Percentiles rank a stretch among this genome's conserved stretches.
phyloP scores from a whole-genome alignment of 1,140 invertebrate genomes.

The Ooceraea biroi region DNA sequence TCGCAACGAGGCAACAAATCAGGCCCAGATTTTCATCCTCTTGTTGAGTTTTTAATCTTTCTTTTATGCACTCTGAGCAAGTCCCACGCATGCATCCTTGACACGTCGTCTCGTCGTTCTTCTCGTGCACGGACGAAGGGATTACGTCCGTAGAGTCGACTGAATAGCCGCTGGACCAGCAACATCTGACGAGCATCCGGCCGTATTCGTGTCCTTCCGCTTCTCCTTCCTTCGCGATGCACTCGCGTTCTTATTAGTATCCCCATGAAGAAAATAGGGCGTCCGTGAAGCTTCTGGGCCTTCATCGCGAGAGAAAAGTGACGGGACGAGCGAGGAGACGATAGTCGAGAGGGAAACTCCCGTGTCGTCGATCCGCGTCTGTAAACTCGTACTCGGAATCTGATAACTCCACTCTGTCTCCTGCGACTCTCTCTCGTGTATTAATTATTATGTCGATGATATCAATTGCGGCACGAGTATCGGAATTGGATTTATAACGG shows the following conservation, averaged over 20 bases:
- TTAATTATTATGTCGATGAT: constrained; percentile 45
- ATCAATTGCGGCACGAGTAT: constrained; percentile 20
- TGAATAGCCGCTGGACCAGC: constrained; percentile 52
- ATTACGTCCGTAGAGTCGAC: constrained; percentile 34
- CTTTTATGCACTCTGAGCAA: constrained; percentile 30
- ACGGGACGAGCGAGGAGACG: not conserved
- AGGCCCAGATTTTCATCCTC: not conserved
- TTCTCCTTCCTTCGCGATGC: constrained; percentile 21
- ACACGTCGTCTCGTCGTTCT: constrained; percentile 68
- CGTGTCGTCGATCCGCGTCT: not conserved
- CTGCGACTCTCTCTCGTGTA: constrained; percentile 6
- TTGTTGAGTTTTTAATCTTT: not conserved
- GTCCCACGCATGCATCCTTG: constrained; percentile 73
- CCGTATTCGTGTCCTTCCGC: constrained; percentile 28
- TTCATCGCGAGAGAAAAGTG: constrained; percentile 19
- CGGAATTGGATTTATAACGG: constrained; percentile 50
- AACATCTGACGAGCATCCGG: constrained; percentile 45
- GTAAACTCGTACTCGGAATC: constrained; percentile 13
- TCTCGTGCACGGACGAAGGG: constrained; percentile 63
- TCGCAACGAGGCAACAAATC: too few species aligned
- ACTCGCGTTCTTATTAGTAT: constrained; percentile 12
- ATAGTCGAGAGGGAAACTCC: not conserved
- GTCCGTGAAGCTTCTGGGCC: constrained; percentile 3
- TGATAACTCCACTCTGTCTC: constrained; percentile 18
- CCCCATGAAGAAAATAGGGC: constrained; percentile 41